Conservation (phyloP, 2,113 vertebrate genomes). For the Boulengeromyrus knoepffleri region DNA sequence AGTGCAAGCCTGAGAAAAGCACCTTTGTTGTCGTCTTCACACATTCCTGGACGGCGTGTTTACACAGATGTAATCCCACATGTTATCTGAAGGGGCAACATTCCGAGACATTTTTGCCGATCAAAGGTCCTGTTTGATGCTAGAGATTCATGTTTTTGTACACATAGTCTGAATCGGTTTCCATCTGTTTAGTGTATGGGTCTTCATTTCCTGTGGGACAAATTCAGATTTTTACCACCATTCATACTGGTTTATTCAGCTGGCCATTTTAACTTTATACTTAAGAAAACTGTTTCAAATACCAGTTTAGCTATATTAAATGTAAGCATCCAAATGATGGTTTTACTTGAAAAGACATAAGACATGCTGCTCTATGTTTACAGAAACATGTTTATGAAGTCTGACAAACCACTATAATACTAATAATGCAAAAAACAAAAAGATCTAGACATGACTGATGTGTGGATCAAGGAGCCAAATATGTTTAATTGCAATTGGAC, state of each 20-base stretch:
- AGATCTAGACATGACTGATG: background rate
- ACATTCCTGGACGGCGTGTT: slow-evolving; percentile 80
- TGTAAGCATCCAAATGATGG: slow-evolving; percentile 46
- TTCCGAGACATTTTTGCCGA: slow-evolving; percentile 77
- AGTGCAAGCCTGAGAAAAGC: slow-evolving; percentile 49
- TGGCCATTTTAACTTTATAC: slow-evolving; percentile 60
- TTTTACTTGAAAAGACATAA: background rate
- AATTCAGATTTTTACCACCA: slow-evolving; percentile 50
- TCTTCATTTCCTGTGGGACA: slow-evolving; percentile 42
- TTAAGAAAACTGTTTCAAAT: slow-evolving; percentile 64
- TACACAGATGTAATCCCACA: slow-evolving; percentile 95
- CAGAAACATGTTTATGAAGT: background rate
- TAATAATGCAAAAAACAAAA: background rate
- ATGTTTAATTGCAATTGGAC: background rate
- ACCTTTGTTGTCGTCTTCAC: slow-evolving; percentile 71
- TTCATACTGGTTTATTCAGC: slow-evolving; percentile 63
- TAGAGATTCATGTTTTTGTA: slow-evolving; percentile 69
- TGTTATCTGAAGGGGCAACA: slow-evolving; percentile 70
- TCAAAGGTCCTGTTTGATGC: slow-evolving; percentile 79
- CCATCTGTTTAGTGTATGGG: slow-evolving; percentile 89
- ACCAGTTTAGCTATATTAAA: slow-evolving; percentile 54
- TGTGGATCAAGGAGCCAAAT: background rate
- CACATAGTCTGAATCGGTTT: slow-evolving; percentile 66
- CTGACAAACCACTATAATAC: background rate
- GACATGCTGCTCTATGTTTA: background rate